phyloP scores from a whole-genome alignment of 2,888 invertebrate species.

The Hypomecis punctinalis region DNA sequence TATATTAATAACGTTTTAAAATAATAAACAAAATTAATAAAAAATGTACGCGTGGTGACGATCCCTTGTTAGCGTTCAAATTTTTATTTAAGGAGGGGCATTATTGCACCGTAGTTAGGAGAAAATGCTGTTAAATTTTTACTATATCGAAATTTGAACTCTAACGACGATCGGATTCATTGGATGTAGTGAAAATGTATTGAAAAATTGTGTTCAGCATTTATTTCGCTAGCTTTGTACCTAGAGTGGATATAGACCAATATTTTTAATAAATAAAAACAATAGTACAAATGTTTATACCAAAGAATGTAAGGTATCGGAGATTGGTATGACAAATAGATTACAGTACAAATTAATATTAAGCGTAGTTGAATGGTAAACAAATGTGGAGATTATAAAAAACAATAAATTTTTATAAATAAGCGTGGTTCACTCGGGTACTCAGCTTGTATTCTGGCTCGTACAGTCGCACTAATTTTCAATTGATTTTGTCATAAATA shows the following conservation, averaged over 20 bases:
- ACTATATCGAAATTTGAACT: slow-evolving; percentile 64
- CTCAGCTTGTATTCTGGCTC: slow-evolving; percentile 67
- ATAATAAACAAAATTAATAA: slow-evolving; percentile 81
- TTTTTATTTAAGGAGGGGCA: slow-evolving; percentile 63
- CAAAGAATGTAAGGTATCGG: slow-evolving; percentile 68
- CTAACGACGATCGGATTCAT: slow-evolving; percentile 55
- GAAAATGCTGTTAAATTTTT: slow-evolving; percentile 66
- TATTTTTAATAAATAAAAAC: slow-evolving; percentile 36
- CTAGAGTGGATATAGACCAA: slow-evolving; percentile 61
- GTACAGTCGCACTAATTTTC: slow-evolving; percentile 73
- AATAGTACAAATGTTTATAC: slow-evolving; percentile 77
- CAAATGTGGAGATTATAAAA: slow-evolving; percentile 56
- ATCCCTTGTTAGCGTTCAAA: slow-evolving; percentile 54
- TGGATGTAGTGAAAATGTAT: slow-evolving; percentile 80
- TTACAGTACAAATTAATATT: slow-evolving; percentile 82
- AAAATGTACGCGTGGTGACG: slow-evolving; percentile 78
- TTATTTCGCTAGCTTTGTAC: slow-evolving; percentile 74
- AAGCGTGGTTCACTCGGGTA: slow-evolving; percentile 68
- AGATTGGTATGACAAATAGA: slow-evolving; percentile 70
- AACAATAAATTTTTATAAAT: slow-evolving; percentile 52
- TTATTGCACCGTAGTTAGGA: slow-evolving; percentile 63
- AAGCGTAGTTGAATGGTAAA: slow-evolving; percentile 68
- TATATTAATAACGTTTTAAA: slow-evolving; percentile 84
- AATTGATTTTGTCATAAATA: slow-evolving; percentile 1
- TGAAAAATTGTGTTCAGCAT: slow-evolving; percentile 72